Evolutionary conservation across 2,113 vertebrate genomes (phyloP).

Genomic region (Cheirogaleus medius): DNA sequence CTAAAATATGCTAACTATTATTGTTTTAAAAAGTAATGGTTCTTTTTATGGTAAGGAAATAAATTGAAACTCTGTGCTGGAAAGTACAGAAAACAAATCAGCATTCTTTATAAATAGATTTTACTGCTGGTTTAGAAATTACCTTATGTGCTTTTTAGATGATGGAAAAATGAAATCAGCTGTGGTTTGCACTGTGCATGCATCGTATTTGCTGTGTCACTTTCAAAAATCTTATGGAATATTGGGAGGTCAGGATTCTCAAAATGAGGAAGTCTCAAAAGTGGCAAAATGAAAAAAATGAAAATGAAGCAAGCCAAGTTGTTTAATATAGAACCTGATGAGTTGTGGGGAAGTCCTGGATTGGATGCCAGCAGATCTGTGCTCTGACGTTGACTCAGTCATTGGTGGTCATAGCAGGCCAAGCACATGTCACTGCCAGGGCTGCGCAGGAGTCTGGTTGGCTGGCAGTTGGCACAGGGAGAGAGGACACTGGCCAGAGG

Average conservation of each 20-base stretch:
- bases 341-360: not conserved
- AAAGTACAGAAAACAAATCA: conserved; percentile 82
- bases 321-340: not conserved
- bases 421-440: not conserved
- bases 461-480: not conserved
- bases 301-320: conserved; percentile 26
- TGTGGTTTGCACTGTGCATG: conserved; percentile 49
- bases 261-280: conserved; percentile 16
- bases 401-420: not conserved
- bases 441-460: not conserved
- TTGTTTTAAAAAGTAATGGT: conserved; percentile 76
- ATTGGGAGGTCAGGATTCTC: conserved; percentile 8
- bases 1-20: conserved; percentile 73
- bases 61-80: conserved; percentile 76
- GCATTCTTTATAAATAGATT: conserved; percentile 82
- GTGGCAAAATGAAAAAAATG: conserved; percentile 35
- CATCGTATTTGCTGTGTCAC: conserved; percentile 65
- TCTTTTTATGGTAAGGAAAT: conserved; percentile 76
- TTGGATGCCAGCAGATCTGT: not conserved
- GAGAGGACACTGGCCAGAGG: not conserved
- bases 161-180: conserved; percentile 76
- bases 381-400: not conserved
- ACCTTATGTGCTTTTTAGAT: conserved; percentile 73
- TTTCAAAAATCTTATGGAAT: conserved; percentile 59
- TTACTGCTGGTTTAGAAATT: conserved; percentile 81